Conservation (phyloP, 2,888 invertebrate species). For the Sminthurides aquaticus region DNA sequence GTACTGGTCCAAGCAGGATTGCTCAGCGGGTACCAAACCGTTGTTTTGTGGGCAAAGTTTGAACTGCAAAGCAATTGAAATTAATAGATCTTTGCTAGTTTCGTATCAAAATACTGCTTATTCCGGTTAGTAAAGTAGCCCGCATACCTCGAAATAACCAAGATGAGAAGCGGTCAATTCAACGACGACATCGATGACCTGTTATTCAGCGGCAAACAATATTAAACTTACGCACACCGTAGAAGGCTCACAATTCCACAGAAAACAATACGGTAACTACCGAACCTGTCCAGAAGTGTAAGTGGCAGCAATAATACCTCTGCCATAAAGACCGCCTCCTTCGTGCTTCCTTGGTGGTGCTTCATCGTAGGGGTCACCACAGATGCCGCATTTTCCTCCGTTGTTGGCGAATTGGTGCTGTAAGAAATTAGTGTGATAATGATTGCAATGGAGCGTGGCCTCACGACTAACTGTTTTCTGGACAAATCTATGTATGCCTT, state of each 20-base stretch:
- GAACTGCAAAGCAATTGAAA: constrained; percentile 42
- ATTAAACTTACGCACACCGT: no score
- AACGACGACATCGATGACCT: background rate
- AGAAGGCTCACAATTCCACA: no score
- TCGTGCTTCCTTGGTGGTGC: constrained; percentile 44
- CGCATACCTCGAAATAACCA: constrained; percentile 26
- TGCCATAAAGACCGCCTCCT: constrained; percentile 44
- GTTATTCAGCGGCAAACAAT: no score
- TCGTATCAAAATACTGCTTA: background rate
- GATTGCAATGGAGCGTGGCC: background rate
- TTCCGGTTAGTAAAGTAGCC: background rate
- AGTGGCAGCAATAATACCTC: constrained; percentile 43
- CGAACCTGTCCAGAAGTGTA: constrained; percentile 37
- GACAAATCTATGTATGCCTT: no score
- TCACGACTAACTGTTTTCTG: background rate
- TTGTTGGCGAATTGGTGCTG: constrained; percentile 31
- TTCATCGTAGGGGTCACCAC: constrained; percentile 47
- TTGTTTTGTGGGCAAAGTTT: constrained; percentile 45
- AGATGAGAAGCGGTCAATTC: constrained; percentile 34
- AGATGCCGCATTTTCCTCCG: constrained; percentile 49
- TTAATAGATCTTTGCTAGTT: constrained; percentile 1
- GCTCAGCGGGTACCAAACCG: constrained; percentile 40
- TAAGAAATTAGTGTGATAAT: background rate
- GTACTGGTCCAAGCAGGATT: constrained; percentile 45
- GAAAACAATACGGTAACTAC: no score